Conservation (phyloP, 2,113 vertebrate genomes). For the Rhabdomys dilectus region DNA sequence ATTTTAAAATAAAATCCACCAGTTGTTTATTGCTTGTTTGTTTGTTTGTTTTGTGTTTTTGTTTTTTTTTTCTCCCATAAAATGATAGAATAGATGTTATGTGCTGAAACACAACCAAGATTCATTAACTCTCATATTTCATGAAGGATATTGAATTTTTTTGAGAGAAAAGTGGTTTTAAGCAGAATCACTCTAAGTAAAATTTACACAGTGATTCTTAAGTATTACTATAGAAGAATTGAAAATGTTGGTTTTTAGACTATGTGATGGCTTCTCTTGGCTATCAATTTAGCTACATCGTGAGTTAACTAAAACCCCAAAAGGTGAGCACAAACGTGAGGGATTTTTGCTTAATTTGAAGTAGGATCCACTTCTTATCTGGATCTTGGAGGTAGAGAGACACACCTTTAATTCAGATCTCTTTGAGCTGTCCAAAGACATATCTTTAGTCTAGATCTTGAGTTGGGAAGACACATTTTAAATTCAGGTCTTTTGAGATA, state of each 20-base stretch:
- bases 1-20: neutral
- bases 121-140: conserved; percentile 12
- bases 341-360: neutral
- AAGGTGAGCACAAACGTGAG: neutral
- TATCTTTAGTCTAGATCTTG: neutral
- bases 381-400: neutral
- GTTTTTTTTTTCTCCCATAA: neutral
- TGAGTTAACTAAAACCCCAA: neutral
- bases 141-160: neutral
- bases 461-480: neutral
- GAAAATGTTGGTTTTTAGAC: neutral
- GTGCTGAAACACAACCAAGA: neutral
- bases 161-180: neutral
- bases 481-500: neutral
- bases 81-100: neutral
- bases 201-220: neutral
- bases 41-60: no score
- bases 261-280: neutral
- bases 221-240: neutral
- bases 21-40: neutral
- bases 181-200: neutral
- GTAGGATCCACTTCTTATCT: neutral
- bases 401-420: neutral
- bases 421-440: neutral
- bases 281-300: neutral